These are phyloP conservation scores for Ctenochaetus hawaiiensis DNA, from an alignment of 2,797 vertebrate species.

Conservation along the genomic window DNA sequence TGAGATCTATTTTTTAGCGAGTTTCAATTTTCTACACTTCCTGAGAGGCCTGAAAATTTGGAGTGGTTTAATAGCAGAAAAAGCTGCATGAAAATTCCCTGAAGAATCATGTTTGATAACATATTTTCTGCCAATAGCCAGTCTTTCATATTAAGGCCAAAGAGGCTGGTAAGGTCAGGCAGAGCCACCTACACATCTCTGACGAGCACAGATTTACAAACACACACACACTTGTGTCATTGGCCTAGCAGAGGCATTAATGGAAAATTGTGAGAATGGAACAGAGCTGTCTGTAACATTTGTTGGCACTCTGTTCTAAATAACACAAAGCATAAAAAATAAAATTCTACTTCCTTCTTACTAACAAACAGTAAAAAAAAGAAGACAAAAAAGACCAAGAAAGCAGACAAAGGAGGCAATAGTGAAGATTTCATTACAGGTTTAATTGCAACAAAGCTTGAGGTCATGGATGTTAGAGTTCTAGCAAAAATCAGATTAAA, in stretches of 20 bases:
- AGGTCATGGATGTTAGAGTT: too few relatives aligned
- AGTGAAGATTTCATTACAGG: too few relatives aligned
- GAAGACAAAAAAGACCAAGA: too few relatives aligned
- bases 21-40: slow-evolving; percentile 48
- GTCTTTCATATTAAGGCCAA: slow-evolving; percentile 40
- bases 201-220: slow-evolving; percentile 24
- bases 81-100: slow-evolving; percentile 42
- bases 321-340: neutral
- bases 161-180: slow-evolving; percentile 37
- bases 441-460: too few relatives aligned
- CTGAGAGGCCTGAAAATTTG: slow-evolving; percentile 43
- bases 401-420: too few relatives aligned
- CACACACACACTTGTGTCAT: neutral
- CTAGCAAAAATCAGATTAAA: too few relatives aligned
- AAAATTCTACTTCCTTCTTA: neutral
- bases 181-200: slow-evolving; percentile 35
- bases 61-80: slow-evolving; percentile 44
- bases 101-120: slow-evolving; percentile 37
- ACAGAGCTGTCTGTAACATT: neutral
- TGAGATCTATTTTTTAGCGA: slow-evolving; percentile 41
- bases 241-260: slow-evolving; percentile 16
- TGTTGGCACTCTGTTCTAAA: slow-evolving; percentile 3
- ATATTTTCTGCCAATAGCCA: slow-evolving; percentile 41
- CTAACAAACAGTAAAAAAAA: too few relatives aligned
- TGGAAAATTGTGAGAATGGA: slow-evolving; percentile 25